These are phyloP conservation scores for Leptinotarsa haldemani DNA, from an alignment of 2,888 invertebrate genomes.

Conservation along the genomic window DNA sequence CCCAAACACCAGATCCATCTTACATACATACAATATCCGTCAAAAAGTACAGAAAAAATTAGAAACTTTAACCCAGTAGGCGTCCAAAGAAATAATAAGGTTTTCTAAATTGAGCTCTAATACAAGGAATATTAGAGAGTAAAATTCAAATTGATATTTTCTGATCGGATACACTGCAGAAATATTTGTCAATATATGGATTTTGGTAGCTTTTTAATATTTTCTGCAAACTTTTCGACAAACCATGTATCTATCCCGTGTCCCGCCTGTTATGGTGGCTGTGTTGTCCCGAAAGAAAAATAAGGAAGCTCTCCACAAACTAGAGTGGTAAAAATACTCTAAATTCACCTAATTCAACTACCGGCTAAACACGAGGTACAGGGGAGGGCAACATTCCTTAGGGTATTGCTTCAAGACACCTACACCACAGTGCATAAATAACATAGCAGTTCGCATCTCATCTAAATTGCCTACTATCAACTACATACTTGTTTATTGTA, in stretches of 20 bases:
- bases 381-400: slow-evolving; percentile 58
- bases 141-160: not conserved
- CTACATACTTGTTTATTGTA: slow-evolving; percentile 74
- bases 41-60: slow-evolving; percentile 31
- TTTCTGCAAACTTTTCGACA: slow-evolving; percentile 35
- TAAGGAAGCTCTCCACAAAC: slow-evolving; percentile 16
- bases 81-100: not conserved
- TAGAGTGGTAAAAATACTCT: slow-evolving; percentile 33
- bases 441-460: slow-evolving; percentile 64
- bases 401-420: slow-evolving; percentile 62
- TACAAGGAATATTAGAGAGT: not conserved
- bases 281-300: slow-evolving; percentile 60
- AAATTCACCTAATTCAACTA: slow-evolving; percentile 44
- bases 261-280: slow-evolving; percentile 56
- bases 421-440: slow-evolving; percentile 62
- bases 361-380: slow-evolving; percentile 55
- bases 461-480: slow-evolving; percentile 66
- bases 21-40: not conserved
- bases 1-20: slow-evolving; percentile 21
- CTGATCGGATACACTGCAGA: not conserved
- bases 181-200: not conserved
- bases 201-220: slow-evolving; percentile 33
- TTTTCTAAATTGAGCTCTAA: not conserved
- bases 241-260: slow-evolving; percentile 30
- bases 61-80: not conserved